Percentiles rank a stretch among this genome's conserved stretches.
phyloP scores from a whole-genome alignment of 2,797 vertebrate species.

The Enteromius viviparus region DNA sequence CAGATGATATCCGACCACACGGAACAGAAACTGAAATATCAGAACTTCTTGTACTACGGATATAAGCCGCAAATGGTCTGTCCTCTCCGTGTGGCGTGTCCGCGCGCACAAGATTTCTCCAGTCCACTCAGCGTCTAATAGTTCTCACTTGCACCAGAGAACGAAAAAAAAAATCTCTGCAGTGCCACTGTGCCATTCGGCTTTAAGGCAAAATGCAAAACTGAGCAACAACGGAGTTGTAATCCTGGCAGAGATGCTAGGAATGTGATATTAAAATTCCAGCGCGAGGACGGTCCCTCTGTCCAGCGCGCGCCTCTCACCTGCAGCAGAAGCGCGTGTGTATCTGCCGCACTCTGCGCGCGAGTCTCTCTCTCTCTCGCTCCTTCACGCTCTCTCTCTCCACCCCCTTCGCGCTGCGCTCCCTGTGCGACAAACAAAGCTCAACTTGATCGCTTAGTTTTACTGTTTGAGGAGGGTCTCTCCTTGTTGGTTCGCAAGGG shows the following conservation, averaged over 20 bases:
- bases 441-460: slow-evolving; percentile 85
- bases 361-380: slow-evolving; percentile 90
- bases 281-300: slow-evolving; percentile 62
- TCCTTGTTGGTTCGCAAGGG: slow-evolving; percentile 1
- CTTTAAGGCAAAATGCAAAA: slow-evolving; percentile 25
- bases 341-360: slow-evolving; percentile 93
- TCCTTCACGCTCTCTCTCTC: slow-evolving; percentile 70
- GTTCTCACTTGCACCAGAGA: slow-evolving; percentile 58
- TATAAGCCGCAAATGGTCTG: slow-evolving; percentile 15
- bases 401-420: slow-evolving; percentile 66
- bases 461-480: slow-evolving; percentile 67
- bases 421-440: slow-evolving; percentile 82
- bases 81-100: slow-evolving; percentile 41
- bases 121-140: slow-evolving; percentile 61
- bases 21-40: slow-evolving; percentile 60
- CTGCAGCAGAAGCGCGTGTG: slow-evolving; percentile 90
- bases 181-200: slow-evolving; percentile 34
- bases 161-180: slow-evolving; percentile 59
- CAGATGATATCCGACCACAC: slow-evolving; percentile 61
- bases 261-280: slow-evolving; percentile 59
- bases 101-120: slow-evolving; percentile 52
- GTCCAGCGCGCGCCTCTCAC: slow-evolving; percentile 81
- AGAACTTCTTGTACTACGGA: slow-evolving; percentile 62
- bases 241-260: slow-evolving; percentile 66
- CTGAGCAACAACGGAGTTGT: slow-evolving; percentile 20